These are phyloP conservation scores for Lithophane socia DNA, from an alignment of 2,888 invertebrate species.

Conservation along the genomic window DNA sequence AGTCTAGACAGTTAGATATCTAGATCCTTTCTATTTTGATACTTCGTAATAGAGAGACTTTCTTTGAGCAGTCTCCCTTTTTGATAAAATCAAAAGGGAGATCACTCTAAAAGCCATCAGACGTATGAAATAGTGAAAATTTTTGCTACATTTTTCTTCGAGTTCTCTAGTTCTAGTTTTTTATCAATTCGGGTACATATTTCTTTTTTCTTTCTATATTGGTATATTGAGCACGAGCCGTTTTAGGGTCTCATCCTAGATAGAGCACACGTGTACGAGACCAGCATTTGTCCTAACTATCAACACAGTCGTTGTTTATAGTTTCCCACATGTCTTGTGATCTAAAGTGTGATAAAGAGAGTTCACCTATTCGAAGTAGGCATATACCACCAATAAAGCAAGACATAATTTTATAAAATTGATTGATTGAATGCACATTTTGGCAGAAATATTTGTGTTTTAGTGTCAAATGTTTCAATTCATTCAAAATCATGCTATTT, in stretches of 20 bases:
- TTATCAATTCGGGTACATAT: too few species aligned
- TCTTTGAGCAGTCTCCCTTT: background rate
- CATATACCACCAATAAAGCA: too few species aligned
- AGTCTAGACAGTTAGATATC: constrained; percentile 36
- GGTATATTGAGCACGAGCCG: background rate
- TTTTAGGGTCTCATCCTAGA: background rate
- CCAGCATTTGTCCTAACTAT: background rate
- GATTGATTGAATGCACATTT: too few species aligned
- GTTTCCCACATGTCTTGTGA: background rate
- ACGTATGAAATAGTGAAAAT: background rate
- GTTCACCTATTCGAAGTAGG: background rate
- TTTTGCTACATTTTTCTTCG: background rate
- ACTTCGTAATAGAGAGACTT: background rate
- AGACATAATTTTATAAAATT: background rate
- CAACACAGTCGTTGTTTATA: background rate
- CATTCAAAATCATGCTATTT: background rate
- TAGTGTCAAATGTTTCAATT: constrained; percentile 1
- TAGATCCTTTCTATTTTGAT: constrained; percentile 38
- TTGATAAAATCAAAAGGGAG: background rate
- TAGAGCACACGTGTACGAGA: background rate
- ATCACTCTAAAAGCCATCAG: background rate
- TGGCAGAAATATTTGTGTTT: background rate
- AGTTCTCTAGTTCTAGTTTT: background rate
- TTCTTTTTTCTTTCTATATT: background rate
- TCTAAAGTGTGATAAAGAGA: background rate